A percentile compares a stretch with the other conserved stretches of the same genome.
These are phyloP conservation scores for Chaitophorus viminalis DNA, from an alignment of 2,888 invertebrate genomes.

Conservation along the genomic window DNA sequence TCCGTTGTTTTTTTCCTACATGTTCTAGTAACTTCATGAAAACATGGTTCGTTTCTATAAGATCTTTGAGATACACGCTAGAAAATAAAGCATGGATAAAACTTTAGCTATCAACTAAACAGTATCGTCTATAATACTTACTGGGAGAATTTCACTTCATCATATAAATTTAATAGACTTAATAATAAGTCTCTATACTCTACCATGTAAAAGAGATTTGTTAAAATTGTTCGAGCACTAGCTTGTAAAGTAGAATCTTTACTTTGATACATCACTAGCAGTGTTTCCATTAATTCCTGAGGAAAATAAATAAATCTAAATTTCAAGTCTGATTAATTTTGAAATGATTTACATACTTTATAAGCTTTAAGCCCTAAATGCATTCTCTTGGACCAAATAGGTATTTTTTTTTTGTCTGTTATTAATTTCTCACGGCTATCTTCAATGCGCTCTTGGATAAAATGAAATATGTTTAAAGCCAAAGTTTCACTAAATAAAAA, in stretches of 20 bases:
- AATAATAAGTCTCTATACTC: slow-evolving; percentile 92
- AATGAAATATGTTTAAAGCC: slow-evolving; percentile 91
- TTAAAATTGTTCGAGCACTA: slow-evolving; percentile 86
- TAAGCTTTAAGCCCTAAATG: slow-evolving; percentile 84
- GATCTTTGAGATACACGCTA: slow-evolving; percentile 84
- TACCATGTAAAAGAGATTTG: slow-evolving; percentile 90
- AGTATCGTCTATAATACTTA: slow-evolving; percentile 67
- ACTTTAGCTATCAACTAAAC: neutral
- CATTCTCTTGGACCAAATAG: slow-evolving; percentile 84
- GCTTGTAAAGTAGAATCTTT: slow-evolving; percentile 77
- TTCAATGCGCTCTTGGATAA: slow-evolving; percentile 92
- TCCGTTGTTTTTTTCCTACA: slow-evolving; percentile 70
- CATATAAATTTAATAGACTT: slow-evolving; percentile 72
- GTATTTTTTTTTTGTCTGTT: slow-evolving; percentile 85
- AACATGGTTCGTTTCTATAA: slow-evolving; percentile 88
- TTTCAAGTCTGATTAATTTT: neutral
- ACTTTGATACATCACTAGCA: slow-evolving; percentile 83
- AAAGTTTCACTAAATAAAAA: slow-evolving; percentile 82
- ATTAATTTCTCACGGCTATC: slow-evolving; percentile 84
- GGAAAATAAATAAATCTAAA: slow-evolving; percentile 64
- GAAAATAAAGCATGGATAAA: slow-evolving; percentile 64
- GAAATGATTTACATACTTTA: slow-evolving; percentile 67
- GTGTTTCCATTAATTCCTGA: slow-evolving; percentile 85
- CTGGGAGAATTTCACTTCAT: slow-evolving; percentile 88
- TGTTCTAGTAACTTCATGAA: slow-evolving; percentile 89